Conservation (phyloP, 2,797 vertebrate species). For the Sarcoramphus papa region DNA sequence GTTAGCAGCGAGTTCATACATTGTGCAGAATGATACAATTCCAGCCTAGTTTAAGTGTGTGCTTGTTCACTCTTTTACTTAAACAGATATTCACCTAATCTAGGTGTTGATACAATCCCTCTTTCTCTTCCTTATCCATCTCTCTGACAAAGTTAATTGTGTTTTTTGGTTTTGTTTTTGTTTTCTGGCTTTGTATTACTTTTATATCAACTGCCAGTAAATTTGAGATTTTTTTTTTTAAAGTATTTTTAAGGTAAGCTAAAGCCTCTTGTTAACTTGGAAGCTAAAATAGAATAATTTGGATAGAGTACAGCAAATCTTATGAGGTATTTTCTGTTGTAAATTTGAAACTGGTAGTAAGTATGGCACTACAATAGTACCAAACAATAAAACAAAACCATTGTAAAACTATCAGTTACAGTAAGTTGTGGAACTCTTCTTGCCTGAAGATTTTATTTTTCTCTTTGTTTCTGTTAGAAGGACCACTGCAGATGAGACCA, state of each 20-base stretch:
- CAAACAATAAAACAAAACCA: neutral
- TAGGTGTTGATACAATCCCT: neutral
- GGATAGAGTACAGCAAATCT: neutral
- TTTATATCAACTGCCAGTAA: neutral
- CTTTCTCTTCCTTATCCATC: neutral
- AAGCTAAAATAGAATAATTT: neutral
- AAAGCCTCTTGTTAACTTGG: neutral
- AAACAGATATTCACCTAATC: neutral
- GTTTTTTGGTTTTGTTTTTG: neutral
- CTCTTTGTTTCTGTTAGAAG: conserved; percentile 43
- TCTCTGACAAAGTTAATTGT: neutral
- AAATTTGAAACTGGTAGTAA: neutral
- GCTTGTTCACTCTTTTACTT: neutral
- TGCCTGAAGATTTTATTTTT: neutral
- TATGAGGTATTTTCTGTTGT: neutral
- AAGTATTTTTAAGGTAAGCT: neutral
- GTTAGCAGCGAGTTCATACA: neutral
- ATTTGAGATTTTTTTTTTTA: neutral
- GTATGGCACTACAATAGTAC: neutral
- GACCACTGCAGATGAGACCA: conserved; percentile 23
- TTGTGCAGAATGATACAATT: neutral
- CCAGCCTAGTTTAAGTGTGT: neutral
- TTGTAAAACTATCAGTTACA: neutral
- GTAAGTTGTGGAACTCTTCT: neutral
- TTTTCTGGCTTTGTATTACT: neutral